Conservation (phyloP, 2,113 vertebrate species). For the Tiliqua scincoides region DNA sequence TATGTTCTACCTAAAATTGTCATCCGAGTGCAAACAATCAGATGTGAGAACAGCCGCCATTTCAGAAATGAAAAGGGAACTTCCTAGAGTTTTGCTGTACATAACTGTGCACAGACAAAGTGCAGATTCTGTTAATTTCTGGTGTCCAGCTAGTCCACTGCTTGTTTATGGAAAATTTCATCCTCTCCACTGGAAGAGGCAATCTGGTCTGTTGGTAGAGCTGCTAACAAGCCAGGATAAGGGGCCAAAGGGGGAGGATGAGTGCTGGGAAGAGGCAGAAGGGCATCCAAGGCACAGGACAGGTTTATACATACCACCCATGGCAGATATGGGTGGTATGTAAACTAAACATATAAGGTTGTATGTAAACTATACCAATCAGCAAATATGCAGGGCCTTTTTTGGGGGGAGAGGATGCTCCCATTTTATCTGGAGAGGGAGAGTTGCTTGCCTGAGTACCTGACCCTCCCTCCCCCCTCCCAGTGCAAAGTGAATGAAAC, state of each 20-base stretch:
- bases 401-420: background rate
- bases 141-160: conserved; percentile 1
- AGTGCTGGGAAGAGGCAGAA: too few relatives aligned
- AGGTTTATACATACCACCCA: background rate
- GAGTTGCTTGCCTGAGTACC: background rate
- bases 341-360: too few relatives aligned
- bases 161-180: background rate
- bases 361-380: too few relatives aligned
- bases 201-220: background rate
- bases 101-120: background rate
- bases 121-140: conserved; percentile 12
- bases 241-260: too few relatives aligned
- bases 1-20: too few relatives aligned
- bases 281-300: background rate
- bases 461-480: too few relatives aligned
- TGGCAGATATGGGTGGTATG: too few relatives aligned
- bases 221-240: too few relatives aligned
- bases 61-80: background rate
- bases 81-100: background rate
- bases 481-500: too few relatives aligned
- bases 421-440: background rate
- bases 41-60: background rate
- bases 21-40: background rate
- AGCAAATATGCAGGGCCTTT: too few relatives aligned
- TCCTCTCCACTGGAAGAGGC: background rate